Evolutionary conservation across 2,113 vertebrate genomes (phyloP), one percentile per base, ranked within the genome.

Genomic region (Varanus salvator): DNA sequence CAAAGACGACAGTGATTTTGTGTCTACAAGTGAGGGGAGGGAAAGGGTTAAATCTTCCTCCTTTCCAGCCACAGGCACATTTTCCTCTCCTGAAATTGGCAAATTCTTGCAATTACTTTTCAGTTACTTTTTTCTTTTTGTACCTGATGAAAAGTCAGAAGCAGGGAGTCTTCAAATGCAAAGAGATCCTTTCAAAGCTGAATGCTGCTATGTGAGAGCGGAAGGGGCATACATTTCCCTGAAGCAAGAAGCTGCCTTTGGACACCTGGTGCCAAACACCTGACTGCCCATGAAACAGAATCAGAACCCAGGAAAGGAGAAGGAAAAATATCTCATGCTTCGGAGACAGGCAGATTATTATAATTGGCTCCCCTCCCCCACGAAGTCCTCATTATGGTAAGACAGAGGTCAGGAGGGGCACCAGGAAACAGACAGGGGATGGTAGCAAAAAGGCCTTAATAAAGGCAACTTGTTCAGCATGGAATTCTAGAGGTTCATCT

Each of bases 331-430:
- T 34, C 66, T 81, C 48, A 2, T 29, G 50, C 52, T 81, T 11
- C 7, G 6, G 27, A 80, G 21, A 17, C 34, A 14, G 48, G 29
- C 11, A 29, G 34, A 74, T 57, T 81, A 44, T 75, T 68, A 52
- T 89, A 89, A 89, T 84, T 89, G 88, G 34, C 11, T 83, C 29
- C 54, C 19, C 2, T 89, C 57, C 23, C 54, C 52, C 34, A 52
- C 14, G 12, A 75, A 75, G 11, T 25, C 34, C 9, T 72, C 27
- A 31, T 50, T 27, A 89, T 31, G 17, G 38, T 19, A 74, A 89
- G 87, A 74, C 50, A 60, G 80, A 60, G 87, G 71, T 83, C 57
- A 7, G 27, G 34, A 64, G 17, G 69, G 80, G 54, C 80, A 84
- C 19, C 8, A 29, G 6, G 57, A 60, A 50, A n/a, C n/a, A 60